Evolutionary conservation across 1,140 invertebrate genomes (phyloP).

Genomic region (Sarcophaga peregrina): DNA sequence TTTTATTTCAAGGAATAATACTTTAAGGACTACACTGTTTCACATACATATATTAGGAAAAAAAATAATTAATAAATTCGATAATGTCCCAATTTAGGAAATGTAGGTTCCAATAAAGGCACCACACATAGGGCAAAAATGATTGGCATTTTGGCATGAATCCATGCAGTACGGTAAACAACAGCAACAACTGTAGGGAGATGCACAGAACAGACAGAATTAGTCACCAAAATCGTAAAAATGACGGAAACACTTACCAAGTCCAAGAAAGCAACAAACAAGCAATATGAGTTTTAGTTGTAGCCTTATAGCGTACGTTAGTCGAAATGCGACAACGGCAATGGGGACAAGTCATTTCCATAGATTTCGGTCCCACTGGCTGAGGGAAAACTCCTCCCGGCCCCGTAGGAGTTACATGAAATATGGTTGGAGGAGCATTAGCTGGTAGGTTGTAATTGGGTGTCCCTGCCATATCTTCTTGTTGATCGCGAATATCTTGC

Average conservation of each 20-base stretch:
- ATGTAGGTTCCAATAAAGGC: constrained; percentile 67
- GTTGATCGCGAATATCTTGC: background rate
- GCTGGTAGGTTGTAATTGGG: background rate
- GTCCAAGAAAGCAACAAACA: constrained; percentile 70
- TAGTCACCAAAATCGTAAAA: constrained; percentile 71
- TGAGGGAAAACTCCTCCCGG: background rate
- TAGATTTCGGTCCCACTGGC: constrained; percentile 63
- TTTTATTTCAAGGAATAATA: too few relatives aligned
- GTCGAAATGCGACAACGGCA: constrained; percentile 68
- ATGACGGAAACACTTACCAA: constrained; percentile 68
- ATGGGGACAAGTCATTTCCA: constrained; percentile 67
- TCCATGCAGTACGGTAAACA: constrained; percentile 71
- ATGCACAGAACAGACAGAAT: constrained; percentile 72
- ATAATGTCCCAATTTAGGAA: background rate
- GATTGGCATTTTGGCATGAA: constrained; percentile 69
- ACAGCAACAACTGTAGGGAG: constrained; percentile 54
- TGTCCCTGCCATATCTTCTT: background rate
- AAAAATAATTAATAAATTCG: constrained; percentile 45
- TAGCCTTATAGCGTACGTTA: constrained; percentile 65
- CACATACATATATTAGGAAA: background rate
- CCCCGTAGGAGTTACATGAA: background rate
- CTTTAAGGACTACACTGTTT: too few relatives aligned
- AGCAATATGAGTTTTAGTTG: constrained; percentile 70
- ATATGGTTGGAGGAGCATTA: background rate
- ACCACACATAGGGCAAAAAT: constrained; percentile 70